Percentiles rank a stretch among this genome's conserved stretches.
phyloP scores from a whole-genome alignment of 2,113 vertebrate species.

The Eolophus roseicapilla region DNA sequence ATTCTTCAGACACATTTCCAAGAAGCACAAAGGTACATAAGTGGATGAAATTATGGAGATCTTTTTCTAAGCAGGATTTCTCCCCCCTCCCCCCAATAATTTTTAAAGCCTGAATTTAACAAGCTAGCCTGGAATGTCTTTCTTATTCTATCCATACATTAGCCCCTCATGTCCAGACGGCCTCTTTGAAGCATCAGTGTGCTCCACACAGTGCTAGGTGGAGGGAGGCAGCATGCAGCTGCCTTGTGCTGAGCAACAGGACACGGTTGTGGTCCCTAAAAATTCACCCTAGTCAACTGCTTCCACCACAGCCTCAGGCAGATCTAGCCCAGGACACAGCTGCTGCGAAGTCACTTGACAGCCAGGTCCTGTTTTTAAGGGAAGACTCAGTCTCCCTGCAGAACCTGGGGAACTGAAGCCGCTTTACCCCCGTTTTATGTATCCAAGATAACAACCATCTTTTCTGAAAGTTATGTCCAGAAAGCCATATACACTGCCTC shows the following conservation, averaged over 20 bases:
- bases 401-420: not conserved
- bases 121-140: not conserved
- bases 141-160: not conserved
- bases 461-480: not conserved
- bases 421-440: not conserved
- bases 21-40: conserved; percentile 54
- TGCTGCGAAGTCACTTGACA: not conserved
- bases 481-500: not conserved
- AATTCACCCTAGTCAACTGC: not conserved
- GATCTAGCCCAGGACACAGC: not conserved
- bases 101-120: conserved; percentile 57
- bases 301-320: not conserved
- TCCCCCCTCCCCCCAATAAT: not conserved
- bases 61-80: not conserved
- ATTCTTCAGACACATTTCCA: conserved; percentile 70
- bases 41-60: conserved; percentile 25
- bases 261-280: not conserved
- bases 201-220: not conserved
- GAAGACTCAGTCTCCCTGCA: not conserved
- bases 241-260: fast-evolving
- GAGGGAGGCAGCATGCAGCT: not conserved
- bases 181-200: not conserved
- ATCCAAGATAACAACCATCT: not conserved
- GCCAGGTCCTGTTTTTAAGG: not conserved
- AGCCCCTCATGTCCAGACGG: not conserved